Base-by-base conservation (phyloP, 2,888 invertebrate genomes). In the Cynaeus angustus region DNA sequence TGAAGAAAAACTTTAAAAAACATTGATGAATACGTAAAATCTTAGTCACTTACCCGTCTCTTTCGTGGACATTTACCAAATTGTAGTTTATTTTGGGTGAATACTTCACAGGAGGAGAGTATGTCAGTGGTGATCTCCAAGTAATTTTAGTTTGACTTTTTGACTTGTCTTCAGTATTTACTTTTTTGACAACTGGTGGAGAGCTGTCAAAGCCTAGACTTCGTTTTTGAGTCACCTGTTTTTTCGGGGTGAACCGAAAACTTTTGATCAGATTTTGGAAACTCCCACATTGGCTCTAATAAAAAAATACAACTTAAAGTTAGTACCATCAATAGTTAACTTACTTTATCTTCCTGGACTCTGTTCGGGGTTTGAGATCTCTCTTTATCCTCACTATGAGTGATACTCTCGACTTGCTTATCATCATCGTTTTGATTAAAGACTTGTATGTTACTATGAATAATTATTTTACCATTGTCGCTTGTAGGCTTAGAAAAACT, bases 61-160 rank as follows among this genome's bases (percentile, higher is more conserved):
- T 59, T 21, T 53, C 52, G 9, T 26, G 8, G 10, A n/a, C 10
- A 26, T 43, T 45, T 61, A 30, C 21, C 59, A 13, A 33, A 12
- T 37, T 48, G 10, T 53, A 59, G 16, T 21, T 43, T 6, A 72
- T 68, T 56, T 77, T 76, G 0, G 82, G 80, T 0, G 82, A 80
- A 74, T 75, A 80, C 68, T 80, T 83, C 7, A 72, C 68, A 8
- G 72, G 67, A 2, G 82, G 82, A 1, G 82, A 83, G 66, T 72
- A 75, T 13, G 82, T 75, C 30, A 83, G 71, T 1, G 83, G 83
- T 1, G 81, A 82, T 53, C 82, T 76, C 83, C 83, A 83, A n/a
- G 76, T 79, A 9, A 83, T 52, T 61, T 59, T 70, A 58, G 33
- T 68, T 10, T 48, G 4, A 45, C 3, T 50, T 43, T 58, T 64